phyloP scores from a whole-genome alignment of 1,140 invertebrate genomes.

The Phymorhynchus buccinoides region DNA sequence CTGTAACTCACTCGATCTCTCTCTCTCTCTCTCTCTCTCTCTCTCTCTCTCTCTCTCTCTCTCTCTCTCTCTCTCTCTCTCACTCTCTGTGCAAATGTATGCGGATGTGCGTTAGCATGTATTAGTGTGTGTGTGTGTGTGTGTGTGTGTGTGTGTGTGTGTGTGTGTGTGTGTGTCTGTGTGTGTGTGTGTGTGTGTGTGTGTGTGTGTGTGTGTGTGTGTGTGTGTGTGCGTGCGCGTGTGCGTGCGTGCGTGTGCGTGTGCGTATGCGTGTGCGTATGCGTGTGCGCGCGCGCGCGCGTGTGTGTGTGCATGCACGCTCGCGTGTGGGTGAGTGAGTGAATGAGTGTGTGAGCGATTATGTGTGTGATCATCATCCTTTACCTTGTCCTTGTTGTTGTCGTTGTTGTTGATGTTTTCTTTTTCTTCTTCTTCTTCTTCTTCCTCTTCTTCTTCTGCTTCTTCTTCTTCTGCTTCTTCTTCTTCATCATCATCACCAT shows the following conservation, averaged over 20 bases:
- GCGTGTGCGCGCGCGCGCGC: background rate
- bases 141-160: slow-evolving; percentile 2
- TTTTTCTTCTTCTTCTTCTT: background rate
- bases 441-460: too few relatives aligned
- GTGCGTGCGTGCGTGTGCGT: background rate
- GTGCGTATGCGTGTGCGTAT: background rate
- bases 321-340: background rate
- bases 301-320: slow-evolving; percentile 16
- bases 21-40: background rate
- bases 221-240: slow-evolving; percentile 7
- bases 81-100: too few relatives aligned
- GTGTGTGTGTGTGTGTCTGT: slow-evolving; percentile 14
- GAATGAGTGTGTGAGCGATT: background rate
- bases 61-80: background rate
- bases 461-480: too few relatives aligned
- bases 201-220: slow-evolving; percentile 31
- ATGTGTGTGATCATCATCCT: background rate
- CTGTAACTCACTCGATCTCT: background rate
- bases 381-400: slow-evolving; percentile 13
- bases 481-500: too few relatives aligned
- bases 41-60: background rate
- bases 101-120: background rate
- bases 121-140: background rate
- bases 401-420: too few relatives aligned
- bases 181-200: slow-evolving; percentile 1